Evolutionary conservation across 2,888 invertebrate species (phyloP).

Genomic region (Plebejus argus): DNA sequence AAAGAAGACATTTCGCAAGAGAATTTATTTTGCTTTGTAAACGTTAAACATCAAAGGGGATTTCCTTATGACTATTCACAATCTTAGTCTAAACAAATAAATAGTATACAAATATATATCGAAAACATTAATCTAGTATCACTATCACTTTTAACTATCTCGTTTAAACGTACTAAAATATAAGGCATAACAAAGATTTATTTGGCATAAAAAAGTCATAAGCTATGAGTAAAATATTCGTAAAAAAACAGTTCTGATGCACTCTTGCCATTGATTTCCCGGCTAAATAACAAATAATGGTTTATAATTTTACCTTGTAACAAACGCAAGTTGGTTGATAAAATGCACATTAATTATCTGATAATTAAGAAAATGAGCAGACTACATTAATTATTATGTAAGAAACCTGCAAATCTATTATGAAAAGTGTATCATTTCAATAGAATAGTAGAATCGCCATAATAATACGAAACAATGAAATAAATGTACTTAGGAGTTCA

Average conservation of each 20-base stretch:
- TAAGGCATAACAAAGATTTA: conserved; percentile 39
- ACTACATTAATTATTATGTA: background rate
- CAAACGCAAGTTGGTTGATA: background rate
- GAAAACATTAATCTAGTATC: conserved; percentile 75
- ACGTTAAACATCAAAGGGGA: conserved; percentile 73
- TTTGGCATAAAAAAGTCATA: conserved; percentile 36
- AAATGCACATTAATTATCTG: too few species aligned
- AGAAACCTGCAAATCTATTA: background rate
- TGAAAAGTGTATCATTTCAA: background rate
- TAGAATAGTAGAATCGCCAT: background rate
- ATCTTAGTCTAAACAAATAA: conserved; percentile 70
- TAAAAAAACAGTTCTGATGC: background rate
- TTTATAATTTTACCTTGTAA: background rate
- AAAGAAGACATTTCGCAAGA: conserved; percentile 55
- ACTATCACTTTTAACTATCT: conserved; percentile 67
- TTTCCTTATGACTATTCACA: conserved; percentile 68
- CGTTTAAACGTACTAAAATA: conserved; percentile 39
- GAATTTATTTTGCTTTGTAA: conserved; percentile 70
- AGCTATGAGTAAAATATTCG: background rate
- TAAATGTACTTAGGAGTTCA: background rate
- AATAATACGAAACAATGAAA: background rate
- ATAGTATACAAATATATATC: conserved; percentile 71
- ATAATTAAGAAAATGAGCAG: too few species aligned
- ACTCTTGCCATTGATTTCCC: background rate
- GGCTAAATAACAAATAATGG: background rate